Base-by-base conservation (phyloP, 2,888 invertebrate species). In the Lithophane socia region DNA sequence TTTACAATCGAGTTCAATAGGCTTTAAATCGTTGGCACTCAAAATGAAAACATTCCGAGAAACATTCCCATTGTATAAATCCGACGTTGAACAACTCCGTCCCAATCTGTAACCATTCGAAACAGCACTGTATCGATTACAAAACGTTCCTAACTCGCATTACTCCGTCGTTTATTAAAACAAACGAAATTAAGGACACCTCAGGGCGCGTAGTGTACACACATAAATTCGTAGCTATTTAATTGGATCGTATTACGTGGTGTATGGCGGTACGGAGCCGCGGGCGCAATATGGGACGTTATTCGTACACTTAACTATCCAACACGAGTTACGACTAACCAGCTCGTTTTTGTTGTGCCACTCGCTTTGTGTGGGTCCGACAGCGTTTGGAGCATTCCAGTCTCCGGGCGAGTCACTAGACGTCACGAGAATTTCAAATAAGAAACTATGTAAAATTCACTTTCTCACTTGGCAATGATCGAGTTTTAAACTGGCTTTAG, bases 221-320 rank as follows among this genome's bases (percentile, higher is more conserved):
- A 91, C 92, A 93, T 95, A 94, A 94, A 95, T 94, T 94, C 89
- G 87, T 90, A 87, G 89, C 93, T 92, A 92, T 95, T 94, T 95
- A 95, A 95, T 95, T 94, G 93, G 94, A 93, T 92, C 91, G 92
- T 93, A 93, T 94, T 94, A 93, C 91, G 92, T 93, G 91, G 93
- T 92, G 92, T 92, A 93, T 93, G 93, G 94, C 92, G 88, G 90
- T 89, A 87, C 87, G 90, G 89, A 90, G 92, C 91, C 92, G 92
- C 91, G 92, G 91, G 91, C 91, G 91, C 92, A 93, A 94, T 94
- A 94, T 94, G 89, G 92, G 91, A 90, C 91, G 91, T 94, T 93
- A 94, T 93, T 93, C 91, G 93, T 93, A 92, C 93, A 88, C 90
- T 92, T 94, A 94, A 94, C 94, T 94, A 93, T 93, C 93, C 86